A percentile compares a stretch with the other conserved stretches of the same genome.
Conservation (phyloP, 2,888 invertebrate genomes). For the Torymus tubicola region DNA sequence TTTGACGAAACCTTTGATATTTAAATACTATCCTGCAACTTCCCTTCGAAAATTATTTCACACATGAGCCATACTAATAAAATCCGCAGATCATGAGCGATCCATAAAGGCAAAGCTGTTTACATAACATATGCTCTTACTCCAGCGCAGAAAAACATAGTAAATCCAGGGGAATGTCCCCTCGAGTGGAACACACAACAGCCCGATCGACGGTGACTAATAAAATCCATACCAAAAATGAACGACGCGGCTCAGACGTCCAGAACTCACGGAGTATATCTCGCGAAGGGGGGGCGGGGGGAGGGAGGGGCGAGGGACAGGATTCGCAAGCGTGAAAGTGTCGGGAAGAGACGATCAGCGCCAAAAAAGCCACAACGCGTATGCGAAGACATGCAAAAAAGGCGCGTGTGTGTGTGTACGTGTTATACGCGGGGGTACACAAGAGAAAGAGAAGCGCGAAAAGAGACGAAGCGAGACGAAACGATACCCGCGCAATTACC, state of each 20-base stretch:
- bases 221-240: constrained; percentile 32
- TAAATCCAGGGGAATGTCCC: not conserved
- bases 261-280: not conserved
- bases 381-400: constrained; percentile 12
- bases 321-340: constrained; percentile 8
- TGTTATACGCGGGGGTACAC: not conserved
- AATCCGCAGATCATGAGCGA: too few species aligned
- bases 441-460: not conserved
- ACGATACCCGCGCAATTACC: constrained; percentile 24
- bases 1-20: too few species aligned
- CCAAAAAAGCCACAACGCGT: not conserved
- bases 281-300: too few species aligned
- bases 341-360: constrained; percentile 1
- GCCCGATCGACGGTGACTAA: not conserved
- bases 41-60: too few species aligned
- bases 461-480: not conserved
- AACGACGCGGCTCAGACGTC: not conserved
- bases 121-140: too few species aligned
- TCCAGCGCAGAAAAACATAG: not conserved
- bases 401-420: not conserved
- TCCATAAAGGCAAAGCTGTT: too few species aligned
- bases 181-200: not conserved
- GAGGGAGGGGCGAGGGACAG: too few species aligned
- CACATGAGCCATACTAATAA: too few species aligned
- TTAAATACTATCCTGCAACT: too few species aligned